A percentile compares a stretch with the other conserved stretches of the same genome.
Evolutionary conservation across 2,113 vertebrate species (phyloP).

Genomic region (Grus americana): DNA sequence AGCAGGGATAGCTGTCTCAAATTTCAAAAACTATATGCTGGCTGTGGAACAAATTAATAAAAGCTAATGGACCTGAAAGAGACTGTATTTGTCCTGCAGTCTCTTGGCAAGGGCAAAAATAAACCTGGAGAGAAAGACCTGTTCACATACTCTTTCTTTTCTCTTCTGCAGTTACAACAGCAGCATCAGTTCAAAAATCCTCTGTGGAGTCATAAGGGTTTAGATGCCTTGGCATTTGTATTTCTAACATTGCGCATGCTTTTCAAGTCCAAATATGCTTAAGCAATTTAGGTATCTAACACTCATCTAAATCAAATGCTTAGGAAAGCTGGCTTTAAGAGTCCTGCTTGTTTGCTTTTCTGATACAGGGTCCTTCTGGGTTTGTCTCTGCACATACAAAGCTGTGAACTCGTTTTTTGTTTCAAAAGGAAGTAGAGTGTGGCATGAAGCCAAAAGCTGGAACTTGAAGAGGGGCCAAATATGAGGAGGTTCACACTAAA

Average conservation of each 20-base stretch:
- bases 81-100: conserved; percentile 54
- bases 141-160: neutral
- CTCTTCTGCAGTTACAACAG: conserved; percentile 2
- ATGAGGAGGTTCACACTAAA: neutral
- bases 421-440: neutral
- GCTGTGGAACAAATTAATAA: conserved; percentile 52
- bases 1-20: neutral
- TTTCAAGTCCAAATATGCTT: neutral
- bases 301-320: neutral
- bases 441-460: neutral
- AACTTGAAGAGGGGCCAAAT: neutral
- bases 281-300: neutral
- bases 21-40: conserved; percentile 12
- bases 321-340: neutral
- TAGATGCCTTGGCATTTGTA: conserved; percentile 35
- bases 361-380: neutral
- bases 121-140: conserved; percentile 43
- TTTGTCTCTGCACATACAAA: neutral
- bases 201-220: conserved; percentile 30
- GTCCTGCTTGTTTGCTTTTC: neutral
- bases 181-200: conserved; percentile 6
- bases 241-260: neutral
- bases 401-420: neutral
- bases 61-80: conserved; percentile 59
- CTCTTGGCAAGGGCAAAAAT: conserved; percentile 36